Evolutionary conservation across 2,797 vertebrate species (phyloP).

Genomic region (Chiloscyllium punctatum): DNA sequence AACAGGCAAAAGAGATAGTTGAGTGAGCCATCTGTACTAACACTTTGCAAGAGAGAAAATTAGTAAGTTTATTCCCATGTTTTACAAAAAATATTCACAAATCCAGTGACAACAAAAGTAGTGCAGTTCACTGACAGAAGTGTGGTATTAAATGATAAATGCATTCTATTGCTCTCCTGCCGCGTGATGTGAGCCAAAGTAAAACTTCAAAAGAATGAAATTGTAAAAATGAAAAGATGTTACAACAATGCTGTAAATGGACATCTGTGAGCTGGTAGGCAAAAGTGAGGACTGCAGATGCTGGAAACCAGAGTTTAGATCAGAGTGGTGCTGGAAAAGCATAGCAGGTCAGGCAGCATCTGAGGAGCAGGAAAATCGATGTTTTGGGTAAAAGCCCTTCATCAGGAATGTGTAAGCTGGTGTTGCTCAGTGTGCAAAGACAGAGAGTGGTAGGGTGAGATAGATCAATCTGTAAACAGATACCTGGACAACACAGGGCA

Average conservation of each 20-base stretch:
- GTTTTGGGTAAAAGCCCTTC: no score
- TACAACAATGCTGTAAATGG: not conserved
- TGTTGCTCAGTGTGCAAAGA: not conserved
- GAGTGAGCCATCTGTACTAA: not conserved
- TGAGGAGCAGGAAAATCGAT: no score
- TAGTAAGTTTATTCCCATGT: not conserved
- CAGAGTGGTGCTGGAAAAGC: no score
- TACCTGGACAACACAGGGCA: not conserved
- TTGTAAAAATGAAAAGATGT: not conserved
- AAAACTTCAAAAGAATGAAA: not conserved
- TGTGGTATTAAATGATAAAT: not conserved
- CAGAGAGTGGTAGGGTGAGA: not conserved
- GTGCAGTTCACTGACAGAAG: not conserved
- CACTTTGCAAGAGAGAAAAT: not conserved
- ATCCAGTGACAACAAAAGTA: not conserved
- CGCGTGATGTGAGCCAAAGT: not conserved
- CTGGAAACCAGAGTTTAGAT: no score
- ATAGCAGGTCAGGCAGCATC: no score
- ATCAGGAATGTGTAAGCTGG: not conserved
- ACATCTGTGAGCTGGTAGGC: not conserved
- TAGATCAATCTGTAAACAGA: not conserved
- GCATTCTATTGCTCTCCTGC: not conserved
- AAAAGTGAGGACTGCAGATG: no score
- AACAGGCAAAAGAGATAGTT: not conserved
- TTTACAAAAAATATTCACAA: not conserved